Evolutionary conservation across 2,113 vertebrate species (phyloP), one percentile per base, ranked within the genome.

Genomic region (Lycocorax pyrrhopterus): DNA sequence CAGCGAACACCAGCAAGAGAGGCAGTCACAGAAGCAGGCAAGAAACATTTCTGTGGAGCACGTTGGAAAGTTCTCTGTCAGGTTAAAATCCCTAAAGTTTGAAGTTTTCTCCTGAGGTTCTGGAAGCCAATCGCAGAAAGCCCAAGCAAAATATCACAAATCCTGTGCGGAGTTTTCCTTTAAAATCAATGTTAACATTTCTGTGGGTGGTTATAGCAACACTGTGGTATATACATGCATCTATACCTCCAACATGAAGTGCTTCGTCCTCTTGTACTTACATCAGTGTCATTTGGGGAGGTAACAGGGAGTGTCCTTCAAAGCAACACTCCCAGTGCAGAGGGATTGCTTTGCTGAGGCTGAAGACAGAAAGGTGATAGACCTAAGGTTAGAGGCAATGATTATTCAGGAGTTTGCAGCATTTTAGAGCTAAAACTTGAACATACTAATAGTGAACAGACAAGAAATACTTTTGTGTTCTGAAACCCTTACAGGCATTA

Each of bases 201-300:
- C 62, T 12, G 9, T 67, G 51, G 55, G 63, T 46, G 27, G 39
- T 82, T 90, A 30, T 33, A 59, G 16, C 22, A 56, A 33, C 7
- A 2, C 19, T 1, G 6, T 37, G 26, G 26, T 63, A 47, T 27
- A 32, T 52, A 44, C 0, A 1, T 9, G 5, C 1, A 3, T 39
- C 59, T 80, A 1, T 58, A 80, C 32, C 51, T 79, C 16, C 25
- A 52, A 43, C 0, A 1, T 33, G 51, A 66, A 80, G 33, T 9
- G 19, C 84, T 79, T 44, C 17, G 4, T 44, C 41, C 16, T 86
- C 37, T 37, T 27, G 18, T 21, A 53, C 0, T 0, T 20, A 16
- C 7, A 53, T 25, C 26, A 16, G 8, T 23, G 58, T 68, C 35
- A 35, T 56, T 41, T 6, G 0, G 35, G 43, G 43, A 53, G 66